Base-by-base conservation (phyloP, 2,113 vertebrate species). In the Brienomyrus longianalis region DNA sequence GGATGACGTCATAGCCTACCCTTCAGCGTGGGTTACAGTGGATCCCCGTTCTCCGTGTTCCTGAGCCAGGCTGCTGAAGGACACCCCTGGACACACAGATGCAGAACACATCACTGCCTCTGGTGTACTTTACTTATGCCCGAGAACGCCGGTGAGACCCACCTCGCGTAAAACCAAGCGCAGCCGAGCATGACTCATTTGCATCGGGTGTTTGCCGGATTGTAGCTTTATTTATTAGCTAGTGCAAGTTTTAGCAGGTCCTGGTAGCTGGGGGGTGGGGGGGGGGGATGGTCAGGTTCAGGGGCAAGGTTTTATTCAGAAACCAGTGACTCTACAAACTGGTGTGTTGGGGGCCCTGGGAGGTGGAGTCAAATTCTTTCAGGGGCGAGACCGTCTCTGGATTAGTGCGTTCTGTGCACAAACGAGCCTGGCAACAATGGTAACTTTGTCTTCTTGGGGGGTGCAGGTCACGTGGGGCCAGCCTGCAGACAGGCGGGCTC, bases 371-470 rank as follows among this genome's bases (percentile, higher is more conserved):
- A 91, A 92, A 93, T 92, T 93, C 90, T 92, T 94, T 21, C 91
- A 92, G 92, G 84, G 88, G 86, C 23, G 23, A 83, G 80, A 74
- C 31, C 54, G 17, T 66, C 48, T 92, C 62, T 91, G 90, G 92
- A 88, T 92, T 90, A 88, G 89, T 91, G 91, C 88, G 89, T 92
- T 92, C 90, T 88, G 92, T 85, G 74, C 90, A 91, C 93, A 91
- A 94, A 94, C 93, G 92, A 94, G 91, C 91, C 93, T 70, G 35
- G 90, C 90, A 90, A 96, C 94, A 95, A 96, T 94, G 92, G 92
- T 74, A 48, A 95, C 94, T 95, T 93, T 95, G 95, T 96, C 88
- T 92, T 54, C 85, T 35, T 11, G 88, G 89, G 87, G 59, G 90
- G 83, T 90, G 47, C 39, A 51, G 89, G 9, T 52, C 87, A 6